Evolutionary conservation across 2,797 vertebrate species (phyloP), one percentile per base, ranked within the genome.

Genomic region (Scyliorhinus canicula): DNA sequence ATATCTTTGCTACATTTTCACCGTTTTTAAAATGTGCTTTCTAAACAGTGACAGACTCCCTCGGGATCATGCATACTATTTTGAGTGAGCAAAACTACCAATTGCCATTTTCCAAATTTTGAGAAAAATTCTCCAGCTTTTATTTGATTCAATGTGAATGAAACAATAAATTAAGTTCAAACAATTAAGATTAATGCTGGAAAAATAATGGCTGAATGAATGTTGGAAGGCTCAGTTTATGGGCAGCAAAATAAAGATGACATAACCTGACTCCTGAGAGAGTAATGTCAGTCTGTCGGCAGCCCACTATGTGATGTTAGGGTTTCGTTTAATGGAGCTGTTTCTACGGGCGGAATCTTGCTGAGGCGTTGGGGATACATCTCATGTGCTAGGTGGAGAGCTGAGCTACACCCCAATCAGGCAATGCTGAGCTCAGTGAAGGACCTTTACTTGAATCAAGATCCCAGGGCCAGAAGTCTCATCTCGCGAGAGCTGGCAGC

Each of bases 121-220:
- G 28, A 50, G 44, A 52, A 65, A 40, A 52, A 74, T 21, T 94
- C 31, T 94, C 67, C 93, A 74, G 4, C 67, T 47, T 90, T 47
- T 52, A 74, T 74, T 74, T 94, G 31, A 71, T 74, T 94, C 93
- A 94, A 52, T 74, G 16, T 94, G 93, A 94, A 94, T 94, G 67
- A 94, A 14, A 50, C 28, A 74, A 74, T 55, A 94, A 94, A 94
- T n/a, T 74, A 94, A 94, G n/a, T 71, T 74, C 67, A 50, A 52
- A 94, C 44, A 52, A 35, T 50, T 52, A 65, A n/a, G 31, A 24
- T 69, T 94, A 74, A 40, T 31, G 7, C 12, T 94, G 28, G 24
- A 74, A 94, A n/a, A 71, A n/a, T 19, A 93, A 93, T 55, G 40
- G 47, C 24, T 50, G 26, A 44, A 93, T 47, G 4, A 93, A 69